Base-by-base conservation (phyloP, 2,113 vertebrate genomes). In the Hippotragus niger region DNA sequence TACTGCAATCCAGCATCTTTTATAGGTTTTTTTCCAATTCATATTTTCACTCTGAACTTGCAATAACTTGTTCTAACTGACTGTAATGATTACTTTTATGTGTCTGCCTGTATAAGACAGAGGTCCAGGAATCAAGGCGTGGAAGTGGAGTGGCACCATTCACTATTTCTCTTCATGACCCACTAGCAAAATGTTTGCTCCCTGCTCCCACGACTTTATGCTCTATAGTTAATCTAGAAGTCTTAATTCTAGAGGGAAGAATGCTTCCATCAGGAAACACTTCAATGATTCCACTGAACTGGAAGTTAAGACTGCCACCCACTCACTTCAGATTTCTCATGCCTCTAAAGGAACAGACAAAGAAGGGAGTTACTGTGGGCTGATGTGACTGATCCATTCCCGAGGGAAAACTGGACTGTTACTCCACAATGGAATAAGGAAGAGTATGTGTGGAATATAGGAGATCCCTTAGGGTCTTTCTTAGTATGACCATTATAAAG, bases 11-110 rank as follows among this genome's bases (percentile, higher is more conserved):
- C 62, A 84, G 14, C 62, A 96, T 71, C 29, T 85, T 78, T 71
- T 85, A 55, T 15, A 78, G 31, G 67, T 88, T 50, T 94, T 95
- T 88, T 74, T 40, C 78, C n/a, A 89, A 60, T 92, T 80, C 31
- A 71, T 78, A 71, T 74, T 92, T 94, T 96, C 33, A 94, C 57
- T 85, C 15, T 67, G 80, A 84, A 92, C 85, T 89, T 84, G 71
- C 12, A 76, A 67, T 67, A 36, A 71, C 57, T 17, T 87, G 2
- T 71, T 94, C 31, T 23, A 89, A 92, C 11, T 67, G 16, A 83
- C 16, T 76, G 3, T 74, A 36, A 96, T 36, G 43, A 58, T 53
- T 81, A 88, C 50, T 43, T 58, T 74, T 83, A 83, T 47, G 52
- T 55, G 43, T 55, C 80, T 57, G 74, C 31, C 31, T 83, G 14